These are phyloP conservation scores for Paelopatides confundens DNA, from an alignment of 53 echinoderm and acorn worm species.

Conservation along the genomic window DNA sequence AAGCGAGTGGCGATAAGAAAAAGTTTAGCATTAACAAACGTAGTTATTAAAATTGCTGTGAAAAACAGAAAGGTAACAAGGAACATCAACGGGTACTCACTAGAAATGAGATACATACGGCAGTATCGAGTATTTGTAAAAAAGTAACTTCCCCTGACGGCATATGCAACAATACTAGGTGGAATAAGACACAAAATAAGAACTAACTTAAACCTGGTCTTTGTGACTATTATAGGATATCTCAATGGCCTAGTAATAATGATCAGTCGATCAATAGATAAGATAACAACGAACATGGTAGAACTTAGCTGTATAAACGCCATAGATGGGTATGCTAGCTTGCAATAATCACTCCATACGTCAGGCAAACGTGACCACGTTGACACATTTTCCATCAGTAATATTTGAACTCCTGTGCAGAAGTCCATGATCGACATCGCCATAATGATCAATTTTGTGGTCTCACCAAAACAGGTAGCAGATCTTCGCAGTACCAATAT, in stretches of 20 bases:
- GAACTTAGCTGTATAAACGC: slow-evolving; percentile 37
- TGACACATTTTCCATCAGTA: slow-evolving; percentile 21
- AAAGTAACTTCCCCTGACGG: slow-evolving; percentile 19
- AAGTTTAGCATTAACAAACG: slow-evolving; percentile 23
- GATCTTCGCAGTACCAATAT: slow-evolving; percentile 6
- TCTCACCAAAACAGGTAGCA: slow-evolving; percentile 22
- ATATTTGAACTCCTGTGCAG: slow-evolving; percentile 7
- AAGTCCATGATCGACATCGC: slow-evolving; percentile 33
- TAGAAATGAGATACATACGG: slow-evolving; percentile 25
- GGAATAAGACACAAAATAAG: slow-evolving; percentile 5
- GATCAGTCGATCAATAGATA: slow-evolving; percentile 15
- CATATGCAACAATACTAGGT: slow-evolving; percentile 14
- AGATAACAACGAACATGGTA: slow-evolving; percentile 18
- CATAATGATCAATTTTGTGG: slow-evolving; percentile 3
- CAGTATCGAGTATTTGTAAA: slow-evolving; percentile 22
- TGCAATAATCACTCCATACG: slow-evolving; percentile 14
- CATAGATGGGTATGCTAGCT: slow-evolving; percentile 30
- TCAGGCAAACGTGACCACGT: slow-evolving; percentile 28
- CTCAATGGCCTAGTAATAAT: slow-evolving; percentile 13
- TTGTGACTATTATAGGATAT: slow-evolving; percentile 3
- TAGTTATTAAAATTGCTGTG: slow-evolving; percentile 6
- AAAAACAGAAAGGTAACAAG: not conserved
- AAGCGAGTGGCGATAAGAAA: slow-evolving; percentile 8
- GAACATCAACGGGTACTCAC: slow-evolving; percentile 35
- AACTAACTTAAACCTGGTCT: not conserved